Base-by-base conservation (phyloP, 2,797 vertebrate species). In the Periparus ater region DNA sequence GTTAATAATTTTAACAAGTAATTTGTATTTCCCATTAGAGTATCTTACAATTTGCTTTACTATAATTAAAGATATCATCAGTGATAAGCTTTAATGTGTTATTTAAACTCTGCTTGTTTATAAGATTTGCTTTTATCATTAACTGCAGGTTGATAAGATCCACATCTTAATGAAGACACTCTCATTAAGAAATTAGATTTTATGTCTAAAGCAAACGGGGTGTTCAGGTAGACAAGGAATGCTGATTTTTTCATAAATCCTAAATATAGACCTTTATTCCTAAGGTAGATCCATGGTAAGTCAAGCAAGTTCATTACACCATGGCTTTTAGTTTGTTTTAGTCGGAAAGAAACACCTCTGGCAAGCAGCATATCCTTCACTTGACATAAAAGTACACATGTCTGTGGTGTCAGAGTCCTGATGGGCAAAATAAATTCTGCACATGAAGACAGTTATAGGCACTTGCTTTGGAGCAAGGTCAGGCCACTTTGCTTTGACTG, bases 1-100 rank as follows among this genome's bases (percentile, higher is more conserved):
- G 97, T 97, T 98, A 98, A 98, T 98, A 98, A 98, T 98, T 98
- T 98, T 97, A 98, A 97, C 97, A 98, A 98, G 97, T 97, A 97
- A 97, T 98, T 97, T 97, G 97, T 96, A 97, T 98, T 98, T 98
- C 98, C 97, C 97, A 98, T 98, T 98, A 98, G 97, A 96, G 93
- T 58, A 85, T 95, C 96, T 97, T 95, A 96, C 94, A 93, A 97
- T 98, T 97, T 98, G 94, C 95, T 97, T 96, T 96, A 94, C 93
- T 80, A 79, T 98, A 98, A 98, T 98, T 98, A 98, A 98, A 98
- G 97, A 97, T 97, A 98, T 97, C 96, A 97, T 97, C 96, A 97
- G 85, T 90, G 96, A 97, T 97, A 97, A 97, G 95, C 91, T 89
- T 97, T 97, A 96, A 97, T 96, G 92, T 78, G 94, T 97, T 98